Evolutionary conservation across 2,888 invertebrate genomes (phyloP), one percentile per base, ranked within the genome.

Genomic region (Synergus japonicus): DNA sequence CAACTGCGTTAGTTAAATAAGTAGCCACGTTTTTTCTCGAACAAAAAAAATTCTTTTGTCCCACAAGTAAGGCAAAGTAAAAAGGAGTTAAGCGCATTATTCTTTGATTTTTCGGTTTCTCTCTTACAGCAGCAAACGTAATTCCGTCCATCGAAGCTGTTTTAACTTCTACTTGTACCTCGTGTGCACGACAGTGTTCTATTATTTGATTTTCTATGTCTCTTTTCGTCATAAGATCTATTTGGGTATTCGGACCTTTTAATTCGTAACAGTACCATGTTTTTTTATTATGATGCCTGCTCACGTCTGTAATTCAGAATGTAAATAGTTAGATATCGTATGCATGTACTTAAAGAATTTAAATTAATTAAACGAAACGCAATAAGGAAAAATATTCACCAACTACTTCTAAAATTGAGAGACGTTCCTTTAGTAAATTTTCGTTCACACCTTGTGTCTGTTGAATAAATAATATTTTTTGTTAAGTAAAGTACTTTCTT

Each of bases 11-110:
- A 43, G 88, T 15, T 58, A 85, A 79, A 54, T 81, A 73, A 44
- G 84, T 80, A 0, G 83, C 49, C 9, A 87, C 76, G 29, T 29
- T 60, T 67, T 86, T 88, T 41, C 76, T 88, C 0, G 88, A 85
- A 44, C 85, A 87, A 65, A 91, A 91, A 60, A 91, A 85, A 83
- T 88, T 87, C 1, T 86, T 87, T 49, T 89, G 85, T 8, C 83
- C 87, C 15, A 83, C n/a, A 18, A 88, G 85, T 9, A 90, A 66
- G n/a, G 90, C 89, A 76, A 90, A 88, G 79, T 80, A 87, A 8
- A 78, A 64, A 9, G 89, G 81, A 10, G 41, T 12, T n/a, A n/a
- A 4, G 5, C 60, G 69, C 0, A 37, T 10, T 29, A 29, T 29
- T 22, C 80, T 82, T 15, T 82, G 81, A 8, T 44, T 82, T n/a